Evolutionary conservation across 2,888 invertebrate species (phyloP).

Genomic region (Ennomos quercinarius): DNA sequence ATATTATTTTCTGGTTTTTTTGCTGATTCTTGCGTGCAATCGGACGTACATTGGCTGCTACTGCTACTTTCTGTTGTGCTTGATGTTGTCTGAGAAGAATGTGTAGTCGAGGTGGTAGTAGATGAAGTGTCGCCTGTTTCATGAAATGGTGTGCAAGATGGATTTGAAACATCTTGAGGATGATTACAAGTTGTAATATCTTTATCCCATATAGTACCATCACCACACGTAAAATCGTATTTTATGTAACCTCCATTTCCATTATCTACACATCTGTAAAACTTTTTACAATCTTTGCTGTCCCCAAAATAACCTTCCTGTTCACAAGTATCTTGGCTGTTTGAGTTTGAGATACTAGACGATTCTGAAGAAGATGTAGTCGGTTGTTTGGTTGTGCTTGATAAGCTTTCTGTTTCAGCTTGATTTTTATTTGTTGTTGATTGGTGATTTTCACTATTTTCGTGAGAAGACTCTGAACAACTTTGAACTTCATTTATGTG

Average conservation of each 20-base stretch:
- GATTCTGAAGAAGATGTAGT: slow-evolving; percentile 41
- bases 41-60: slow-evolving; percentile 48
- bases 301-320: slow-evolving; percentile 87
- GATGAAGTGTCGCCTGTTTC: slow-evolving; percentile 41
- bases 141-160: slow-evolving; percentile 57
- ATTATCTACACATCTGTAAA: slow-evolving; percentile 88
- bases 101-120: slow-evolving; percentile 35
- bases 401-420: slow-evolving; percentile 38
- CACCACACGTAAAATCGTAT: slow-evolving; percentile 87
- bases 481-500: slow-evolving; percentile 76
- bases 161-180: slow-evolving; percentile 70
- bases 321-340: slow-evolving; percentile 68
- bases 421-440: slow-evolving; percentile 55
- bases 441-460: slow-evolving; percentile 46
- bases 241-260: slow-evolving; percentile 85
- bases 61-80: slow-evolving; percentile 46
- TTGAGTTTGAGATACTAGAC: slow-evolving; percentile 40
- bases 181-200: slow-evolving; percentile 76
- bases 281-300: slow-evolving; percentile 86
- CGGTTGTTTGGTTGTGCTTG: slow-evolving; percentile 39
- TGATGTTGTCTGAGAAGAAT: slow-evolving; percentile 39
- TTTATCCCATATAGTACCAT: slow-evolving; percentile 90
- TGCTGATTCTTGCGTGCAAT: slow-evolving; percentile 56
- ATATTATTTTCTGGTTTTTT: slow-evolving; percentile 57
- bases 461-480: slow-evolving; percentile 47